Conservation (phyloP, 2,113 vertebrate genomes). For the Seriola dumerili region DNA sequence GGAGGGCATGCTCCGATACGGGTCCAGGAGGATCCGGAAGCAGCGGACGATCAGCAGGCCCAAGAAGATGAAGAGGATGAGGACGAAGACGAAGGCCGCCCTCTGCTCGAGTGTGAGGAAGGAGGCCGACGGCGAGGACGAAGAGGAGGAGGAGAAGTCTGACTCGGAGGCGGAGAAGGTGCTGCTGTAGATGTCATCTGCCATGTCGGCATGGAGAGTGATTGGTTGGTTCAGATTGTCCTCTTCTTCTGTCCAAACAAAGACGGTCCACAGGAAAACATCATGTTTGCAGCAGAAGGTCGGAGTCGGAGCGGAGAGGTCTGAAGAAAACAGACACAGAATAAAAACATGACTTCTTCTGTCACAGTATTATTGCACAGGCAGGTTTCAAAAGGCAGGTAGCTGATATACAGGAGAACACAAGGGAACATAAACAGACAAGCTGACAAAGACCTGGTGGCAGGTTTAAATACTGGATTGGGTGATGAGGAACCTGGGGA, state of each 20-base stretch:
- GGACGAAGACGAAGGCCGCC: slow-evolving; percentile 84
- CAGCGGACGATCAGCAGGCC: slow-evolving; percentile 87
- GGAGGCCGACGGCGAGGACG: slow-evolving; percentile 27
- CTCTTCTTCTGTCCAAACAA: background rate
- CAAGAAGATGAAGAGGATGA: slow-evolving; percentile 87
- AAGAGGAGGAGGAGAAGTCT: slow-evolving; percentile 54
- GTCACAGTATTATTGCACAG: no score
- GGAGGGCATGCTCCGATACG: slow-evolving; percentile 87
- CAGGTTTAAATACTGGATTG: no score
- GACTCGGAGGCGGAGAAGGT: slow-evolving; percentile 79
- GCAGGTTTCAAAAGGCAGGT: no score
- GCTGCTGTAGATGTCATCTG: slow-evolving; percentile 80
- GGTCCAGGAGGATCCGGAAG: slow-evolving; percentile 88
- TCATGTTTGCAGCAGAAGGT: background rate
- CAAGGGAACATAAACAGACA: no score
- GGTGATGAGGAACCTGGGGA: no score
- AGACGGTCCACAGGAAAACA: background rate
- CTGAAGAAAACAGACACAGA: background rate
- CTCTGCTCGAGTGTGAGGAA: slow-evolving; percentile 84
- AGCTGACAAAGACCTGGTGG: no score
- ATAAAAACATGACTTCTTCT: background rate
- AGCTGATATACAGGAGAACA: no score
- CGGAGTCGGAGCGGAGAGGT: no score
- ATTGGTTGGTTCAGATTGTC: background rate
- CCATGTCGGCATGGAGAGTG: slow-evolving; percentile 64